Evolutionary conservation across 1,140 invertebrate genomes (phyloP).

Genomic region (Caerostris extrusa): DNA sequence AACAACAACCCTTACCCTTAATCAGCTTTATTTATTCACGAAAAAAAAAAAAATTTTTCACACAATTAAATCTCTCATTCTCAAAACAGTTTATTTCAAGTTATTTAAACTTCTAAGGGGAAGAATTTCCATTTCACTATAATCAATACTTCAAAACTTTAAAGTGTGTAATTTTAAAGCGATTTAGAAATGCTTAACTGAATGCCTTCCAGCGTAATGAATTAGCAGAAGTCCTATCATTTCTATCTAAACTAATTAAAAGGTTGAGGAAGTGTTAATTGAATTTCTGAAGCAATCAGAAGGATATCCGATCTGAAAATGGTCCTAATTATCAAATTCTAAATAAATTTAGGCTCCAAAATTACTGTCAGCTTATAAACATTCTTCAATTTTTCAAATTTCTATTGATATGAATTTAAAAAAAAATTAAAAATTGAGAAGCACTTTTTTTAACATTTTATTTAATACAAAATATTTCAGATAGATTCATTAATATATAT

Average conservation of each 20-base stretch:
- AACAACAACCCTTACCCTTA: no score
- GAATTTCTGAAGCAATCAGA: conserved; percentile 23
- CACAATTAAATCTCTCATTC: not conserved
- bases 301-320: not conserved
- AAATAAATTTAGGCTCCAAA: not conserved
- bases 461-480: no score
- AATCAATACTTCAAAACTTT: not conserved
- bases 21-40: no score
- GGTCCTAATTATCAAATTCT: not conserved
- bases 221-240: not conserved
- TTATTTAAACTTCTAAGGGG: not conserved
- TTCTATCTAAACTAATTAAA: not conserved
- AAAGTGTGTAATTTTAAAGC: not conserved
- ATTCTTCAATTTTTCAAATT: no score
- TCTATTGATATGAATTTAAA: no score
- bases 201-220: not conserved
- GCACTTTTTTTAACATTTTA: no score
- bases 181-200: not conserved
- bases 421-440: no score
- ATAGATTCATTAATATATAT: no score
- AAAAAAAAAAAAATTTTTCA: not conserved
- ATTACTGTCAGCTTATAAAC: no score
- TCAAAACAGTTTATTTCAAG: not conserved
- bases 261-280: not conserved
- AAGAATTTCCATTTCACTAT: not conserved